These are phyloP conservation scores for Lemur catta DNA, from an alignment of 2,797 vertebrate species.

Conservation along the genomic window DNA sequence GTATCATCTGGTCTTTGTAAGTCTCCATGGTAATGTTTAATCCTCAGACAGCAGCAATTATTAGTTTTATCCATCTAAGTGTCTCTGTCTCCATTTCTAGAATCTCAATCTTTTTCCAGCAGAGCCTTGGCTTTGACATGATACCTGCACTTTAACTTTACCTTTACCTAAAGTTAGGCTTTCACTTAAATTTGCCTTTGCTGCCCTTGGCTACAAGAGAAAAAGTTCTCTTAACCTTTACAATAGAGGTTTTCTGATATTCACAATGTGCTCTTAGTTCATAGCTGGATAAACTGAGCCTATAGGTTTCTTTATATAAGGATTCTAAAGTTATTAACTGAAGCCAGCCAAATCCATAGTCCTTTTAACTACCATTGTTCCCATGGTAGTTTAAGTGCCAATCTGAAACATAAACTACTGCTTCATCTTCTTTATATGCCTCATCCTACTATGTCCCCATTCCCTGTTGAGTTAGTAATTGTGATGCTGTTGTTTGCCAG, in stretches of 20 bases:
- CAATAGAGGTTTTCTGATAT: not conserved
- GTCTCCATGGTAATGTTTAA: not conserved
- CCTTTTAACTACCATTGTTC: not conserved
- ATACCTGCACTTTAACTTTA: no score
- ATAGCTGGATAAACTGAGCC: not conserved
- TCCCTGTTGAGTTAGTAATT: not conserved
- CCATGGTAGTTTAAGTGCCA: not conserved
- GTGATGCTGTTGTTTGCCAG: not conserved
- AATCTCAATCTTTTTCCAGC: not conserved
- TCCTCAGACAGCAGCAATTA: not conserved
- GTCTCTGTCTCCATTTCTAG: not conserved
- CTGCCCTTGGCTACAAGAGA: not conserved
- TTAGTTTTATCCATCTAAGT: not conserved
- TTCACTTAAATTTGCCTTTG: not conserved
- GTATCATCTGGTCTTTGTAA: not conserved
- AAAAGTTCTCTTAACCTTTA: not conserved
- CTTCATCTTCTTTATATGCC: not conserved
- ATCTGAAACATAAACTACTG: not conserved
- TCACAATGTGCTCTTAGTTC: not conserved
- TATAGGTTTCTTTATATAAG: not conserved
- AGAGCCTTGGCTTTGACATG: not conserved
- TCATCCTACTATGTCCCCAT: no score
- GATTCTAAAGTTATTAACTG: not conserved
- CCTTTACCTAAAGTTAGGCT: no score
- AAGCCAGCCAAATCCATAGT: not conserved